phyloP scores from a whole-genome alignment of 2,113 vertebrate species.

The Anhinga rufa region DNA sequence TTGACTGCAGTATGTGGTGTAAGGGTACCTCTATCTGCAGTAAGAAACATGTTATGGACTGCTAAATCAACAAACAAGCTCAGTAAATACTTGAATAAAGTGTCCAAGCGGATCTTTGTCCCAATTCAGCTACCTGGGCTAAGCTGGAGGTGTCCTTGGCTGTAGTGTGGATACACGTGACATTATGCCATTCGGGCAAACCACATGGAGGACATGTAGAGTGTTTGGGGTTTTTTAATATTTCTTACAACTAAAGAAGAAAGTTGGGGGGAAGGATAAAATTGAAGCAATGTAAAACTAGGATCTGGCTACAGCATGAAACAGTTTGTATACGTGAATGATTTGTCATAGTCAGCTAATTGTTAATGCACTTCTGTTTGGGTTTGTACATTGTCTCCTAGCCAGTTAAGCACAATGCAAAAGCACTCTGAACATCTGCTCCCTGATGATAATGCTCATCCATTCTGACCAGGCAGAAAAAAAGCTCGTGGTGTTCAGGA shows the following conservation, averaged over 20 bases:
- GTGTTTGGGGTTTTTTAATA: not conserved
- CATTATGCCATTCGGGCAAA: rapidly evolving
- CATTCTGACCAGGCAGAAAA: not conserved
- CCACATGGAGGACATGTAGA: not conserved
- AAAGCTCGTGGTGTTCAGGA: not conserved
- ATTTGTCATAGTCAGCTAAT: not conserved
- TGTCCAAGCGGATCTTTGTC: not conserved
- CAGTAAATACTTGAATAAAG: rapidly evolving
- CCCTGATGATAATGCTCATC: not conserved
- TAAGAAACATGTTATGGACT: rapidly evolving
- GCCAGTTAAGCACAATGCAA: not conserved
- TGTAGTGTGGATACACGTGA: rapidly evolving
- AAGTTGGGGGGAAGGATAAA: not conserved
- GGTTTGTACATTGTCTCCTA: not conserved
- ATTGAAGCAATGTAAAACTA: not conserved
- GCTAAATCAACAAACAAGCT: not conserved
- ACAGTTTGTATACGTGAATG: rapidly evolving
- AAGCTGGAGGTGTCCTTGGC: not conserved
- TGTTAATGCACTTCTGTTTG: not conserved
- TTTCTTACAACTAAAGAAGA: not conserved
- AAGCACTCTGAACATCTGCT: not conserved
- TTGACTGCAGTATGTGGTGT: rapidly evolving
- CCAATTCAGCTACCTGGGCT: not conserved
- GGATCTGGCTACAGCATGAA: not conserved
- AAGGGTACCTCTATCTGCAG: not conserved